phyloP scores from a whole-genome alignment of 2,888 invertebrate genomes.

The Parelbella ahira region DNA sequence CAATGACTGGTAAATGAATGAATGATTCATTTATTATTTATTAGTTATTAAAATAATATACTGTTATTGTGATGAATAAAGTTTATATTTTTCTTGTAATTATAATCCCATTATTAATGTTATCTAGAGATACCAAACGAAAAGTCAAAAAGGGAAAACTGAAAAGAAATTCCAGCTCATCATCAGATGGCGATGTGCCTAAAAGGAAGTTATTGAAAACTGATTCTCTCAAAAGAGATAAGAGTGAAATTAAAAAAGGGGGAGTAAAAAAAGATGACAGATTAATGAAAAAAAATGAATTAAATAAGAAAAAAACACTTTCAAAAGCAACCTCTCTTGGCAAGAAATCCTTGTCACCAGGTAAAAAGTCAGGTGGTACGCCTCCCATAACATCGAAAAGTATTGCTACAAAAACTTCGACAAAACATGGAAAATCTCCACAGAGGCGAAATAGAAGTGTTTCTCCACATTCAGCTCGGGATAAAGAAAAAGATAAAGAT shows the following conservation, averaged over 20 bases:
- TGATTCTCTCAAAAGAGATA: conserved; percentile 62
- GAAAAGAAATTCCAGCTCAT: conserved; percentile 82
- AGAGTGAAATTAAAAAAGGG: conserved; percentile 68
- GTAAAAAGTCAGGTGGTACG: conserved; percentile 74
- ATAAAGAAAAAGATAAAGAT: conserved; percentile 75
- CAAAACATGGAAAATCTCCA: conserved; percentile 72
- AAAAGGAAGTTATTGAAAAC: conserved; percentile 77
- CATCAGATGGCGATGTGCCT: conserved; percentile 83
- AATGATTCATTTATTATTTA: too few species aligned
- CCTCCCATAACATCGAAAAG: conserved; percentile 72
- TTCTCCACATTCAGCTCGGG: conserved; percentile 65
- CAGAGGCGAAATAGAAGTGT: conserved; percentile 61
- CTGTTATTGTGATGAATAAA: too few species aligned
- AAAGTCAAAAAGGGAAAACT: conserved; percentile 76
- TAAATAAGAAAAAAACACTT: conserved; percentile 55
- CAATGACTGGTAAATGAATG: too few species aligned
- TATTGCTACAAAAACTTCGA: conserved; percentile 55
- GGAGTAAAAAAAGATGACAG: conserved; percentile 66
- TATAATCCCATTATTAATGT: conserved; percentile 30
- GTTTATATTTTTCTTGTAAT: too few species aligned
- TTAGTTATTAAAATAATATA: too few species aligned
- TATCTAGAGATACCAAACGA: conserved; percentile 69
- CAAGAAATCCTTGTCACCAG: conserved; percentile 74
- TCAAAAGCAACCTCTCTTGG: conserved; percentile 54
- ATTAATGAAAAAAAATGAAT: conserved; percentile 60